These are phyloP conservation scores for Dichetophora obliterata DNA, from an alignment of 2,888 invertebrate species.

Conservation along the genomic window DNA sequence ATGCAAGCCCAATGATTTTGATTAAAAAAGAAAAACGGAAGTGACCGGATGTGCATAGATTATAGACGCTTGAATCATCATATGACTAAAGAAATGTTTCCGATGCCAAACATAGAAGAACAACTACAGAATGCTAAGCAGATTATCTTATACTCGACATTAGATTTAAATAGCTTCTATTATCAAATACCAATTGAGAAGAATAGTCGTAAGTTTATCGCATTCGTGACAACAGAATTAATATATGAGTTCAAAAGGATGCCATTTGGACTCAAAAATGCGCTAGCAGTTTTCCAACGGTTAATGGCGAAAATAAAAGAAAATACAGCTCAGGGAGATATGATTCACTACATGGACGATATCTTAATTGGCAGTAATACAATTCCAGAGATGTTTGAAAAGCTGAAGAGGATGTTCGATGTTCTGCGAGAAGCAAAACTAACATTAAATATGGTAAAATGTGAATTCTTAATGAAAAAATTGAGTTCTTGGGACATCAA, in stretches of 20 bases:
- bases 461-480: slow-evolving; percentile 38
- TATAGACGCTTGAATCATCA: slow-evolving; percentile 11
- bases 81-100: slow-evolving; percentile 26
- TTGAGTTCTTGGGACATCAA: slow-evolving; percentile 43
- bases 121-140: slow-evolving; percentile 20
- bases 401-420: slow-evolving; percentile 15
- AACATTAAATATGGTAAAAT: slow-evolving; percentile 44
- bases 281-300: slow-evolving; percentile 33
- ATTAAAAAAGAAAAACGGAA: slow-evolving; percentile 21
- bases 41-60: slow-evolving; percentile 19
- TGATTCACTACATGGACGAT: slow-evolving; percentile 42
- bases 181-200: too few relatives aligned
- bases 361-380: slow-evolving; percentile 39
- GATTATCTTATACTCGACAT: slow-evolving; percentile 13
- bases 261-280: slow-evolving; percentile 39
- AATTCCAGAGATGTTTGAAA: neutral
- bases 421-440: slow-evolving; percentile 25
- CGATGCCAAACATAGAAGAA: slow-evolving; percentile 24
- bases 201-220: neutral
- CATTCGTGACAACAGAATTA: slow-evolving; percentile 5
- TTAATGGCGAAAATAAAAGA: slow-evolving; percentile 32
- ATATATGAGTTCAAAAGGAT: slow-evolving; percentile 20
- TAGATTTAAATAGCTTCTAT: slow-evolving; percentile 27
- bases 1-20: slow-evolving; percentile 6
- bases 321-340: slow-evolving; percentile 17